Conservation (phyloP, 2,888 invertebrate genomes). For the Nymphalis c-album region DNA sequence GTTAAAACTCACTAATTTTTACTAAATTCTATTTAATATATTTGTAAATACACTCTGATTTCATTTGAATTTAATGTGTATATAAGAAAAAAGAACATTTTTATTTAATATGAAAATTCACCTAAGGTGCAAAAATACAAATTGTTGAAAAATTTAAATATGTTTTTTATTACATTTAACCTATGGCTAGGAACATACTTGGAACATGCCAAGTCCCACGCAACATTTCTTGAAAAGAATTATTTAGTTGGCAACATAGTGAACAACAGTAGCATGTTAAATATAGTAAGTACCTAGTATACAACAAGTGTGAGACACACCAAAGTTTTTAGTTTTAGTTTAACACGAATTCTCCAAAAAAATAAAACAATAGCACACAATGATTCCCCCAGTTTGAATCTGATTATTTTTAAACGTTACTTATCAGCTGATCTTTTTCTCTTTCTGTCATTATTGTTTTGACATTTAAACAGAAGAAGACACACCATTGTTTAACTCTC, state of each 20-base stretch:
- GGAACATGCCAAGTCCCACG: conserved; percentile 30
- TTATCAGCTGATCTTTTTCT: no score
- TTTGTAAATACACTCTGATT: conserved; percentile 82
- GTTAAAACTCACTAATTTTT: conserved; percentile 82
- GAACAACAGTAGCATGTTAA: conserved; percentile 43
- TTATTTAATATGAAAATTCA: conserved; percentile 77
- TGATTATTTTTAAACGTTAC: no score
- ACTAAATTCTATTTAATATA: conserved; percentile 82
- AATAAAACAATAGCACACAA: conserved; percentile 17
- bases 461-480: no score
- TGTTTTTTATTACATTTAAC: conserved; percentile 47
- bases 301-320: conserved; percentile 44
- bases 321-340: conserved; percentile 42
- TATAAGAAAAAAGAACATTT: conserved; percentile 77
- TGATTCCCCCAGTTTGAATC: neutral
- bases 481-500: no score
- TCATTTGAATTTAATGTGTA: conserved; percentile 81
- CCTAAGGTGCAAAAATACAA: conserved; percentile 80
- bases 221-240: conserved; percentile 37
- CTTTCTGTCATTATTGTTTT: no score
- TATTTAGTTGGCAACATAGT: conserved; percentile 48
- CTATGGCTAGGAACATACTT: neutral
- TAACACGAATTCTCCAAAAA: conserved; percentile 36
- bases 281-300: conserved; percentile 45
- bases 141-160: conserved; percentile 73